These are phyloP conservation scores for Misgurnus mizolepis DNA, from an alignment of 2,113 vertebrate species.

Conservation along the genomic window DNA sequence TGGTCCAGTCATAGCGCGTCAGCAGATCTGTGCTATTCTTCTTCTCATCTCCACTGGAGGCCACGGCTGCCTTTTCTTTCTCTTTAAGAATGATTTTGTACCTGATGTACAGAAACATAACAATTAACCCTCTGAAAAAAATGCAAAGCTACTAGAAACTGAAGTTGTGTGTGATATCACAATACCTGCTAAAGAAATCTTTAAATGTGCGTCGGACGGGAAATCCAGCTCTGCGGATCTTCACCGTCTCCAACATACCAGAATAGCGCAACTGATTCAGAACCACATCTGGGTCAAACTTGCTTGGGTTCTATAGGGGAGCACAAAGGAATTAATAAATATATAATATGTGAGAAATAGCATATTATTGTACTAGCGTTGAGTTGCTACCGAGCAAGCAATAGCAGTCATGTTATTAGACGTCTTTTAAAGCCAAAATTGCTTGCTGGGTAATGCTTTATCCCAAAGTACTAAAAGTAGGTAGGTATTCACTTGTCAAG, in stretches of 20 bases:
- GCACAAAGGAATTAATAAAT: background rate
- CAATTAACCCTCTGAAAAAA: background rate
- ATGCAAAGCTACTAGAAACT: background rate
- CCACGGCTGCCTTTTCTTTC: slow-evolving; percentile 44
- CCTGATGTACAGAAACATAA: slow-evolving; percentile 64
- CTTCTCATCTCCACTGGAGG: slow-evolving; percentile 71
- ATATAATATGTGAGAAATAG: background rate
- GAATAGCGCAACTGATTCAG: slow-evolving; percentile 90
- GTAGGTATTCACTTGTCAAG: too few species aligned
- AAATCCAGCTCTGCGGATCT: slow-evolving; percentile 89
- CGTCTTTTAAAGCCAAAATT: too few species aligned
- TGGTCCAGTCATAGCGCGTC: slow-evolving; percentile 75
- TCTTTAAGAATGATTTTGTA: slow-evolving; percentile 86
- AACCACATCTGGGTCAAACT: slow-evolving; percentile 84
- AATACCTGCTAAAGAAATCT: slow-evolving; percentile 83
- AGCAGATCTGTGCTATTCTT: slow-evolving; percentile 78
- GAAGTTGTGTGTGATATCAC: background rate
- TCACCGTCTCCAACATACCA: slow-evolving; percentile 92
- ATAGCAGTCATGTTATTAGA: too few species aligned
- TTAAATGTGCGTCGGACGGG: slow-evolving; percentile 86
- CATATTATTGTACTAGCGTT: background rate
- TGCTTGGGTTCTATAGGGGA: slow-evolving; percentile 73
- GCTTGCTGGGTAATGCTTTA: too few species aligned
- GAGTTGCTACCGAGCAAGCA: background rate
- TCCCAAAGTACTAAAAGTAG: too few species aligned